Base-by-base conservation (phyloP, 2,797 vertebrate genomes). In the Pangasius krempfi region DNA sequence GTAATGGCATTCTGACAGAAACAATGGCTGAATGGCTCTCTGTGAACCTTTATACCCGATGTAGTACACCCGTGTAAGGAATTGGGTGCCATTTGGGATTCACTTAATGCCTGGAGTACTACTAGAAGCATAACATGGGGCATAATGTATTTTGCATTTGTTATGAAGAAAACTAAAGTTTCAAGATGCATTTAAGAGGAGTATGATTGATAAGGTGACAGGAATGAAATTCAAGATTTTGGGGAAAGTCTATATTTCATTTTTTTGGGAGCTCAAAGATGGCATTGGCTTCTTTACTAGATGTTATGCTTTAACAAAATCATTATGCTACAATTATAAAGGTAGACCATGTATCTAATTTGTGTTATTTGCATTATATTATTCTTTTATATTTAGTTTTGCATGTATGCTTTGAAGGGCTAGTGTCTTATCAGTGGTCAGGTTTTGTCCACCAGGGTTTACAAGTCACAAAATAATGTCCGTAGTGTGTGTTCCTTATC, bases 1-100 rank as follows among this genome's bases (percentile, higher is more conserved):
- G 90, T 92, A 93, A 93, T 94, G 91, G 91, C 90, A 90, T 89
- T 91, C 86, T 90, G 92, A 90, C 90, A 89, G 88, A 91, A 90
- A 93, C 89, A 89, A 91, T 92, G 90, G 91, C 90, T 91, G 82
- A 81, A 84, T 85, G 79, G 66, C n/a, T 78, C 70, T 86, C 50
- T 64, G 2, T 87, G 72, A 56, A 37, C 58, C 33, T 85, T 84
- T 54, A 85, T 10, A 58, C 76, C 8, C 20, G 30, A 33, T 30
- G 50, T 50, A 66, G 44, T 84, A 66, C 25, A 64, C 33, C 6
- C 12, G 6, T 22, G 22, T 40, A 40, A 81, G 33, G 30, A 58
- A 27, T 4, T n/a, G 58, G 81, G 58, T 47, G 37, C 13, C 5
- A 47, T 47, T 64, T 60, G 56, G 33, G 79, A 81, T 44, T 1